phyloP scores from a whole-genome alignment of 1,140 invertebrate species.

The Musca domestica region DNA sequence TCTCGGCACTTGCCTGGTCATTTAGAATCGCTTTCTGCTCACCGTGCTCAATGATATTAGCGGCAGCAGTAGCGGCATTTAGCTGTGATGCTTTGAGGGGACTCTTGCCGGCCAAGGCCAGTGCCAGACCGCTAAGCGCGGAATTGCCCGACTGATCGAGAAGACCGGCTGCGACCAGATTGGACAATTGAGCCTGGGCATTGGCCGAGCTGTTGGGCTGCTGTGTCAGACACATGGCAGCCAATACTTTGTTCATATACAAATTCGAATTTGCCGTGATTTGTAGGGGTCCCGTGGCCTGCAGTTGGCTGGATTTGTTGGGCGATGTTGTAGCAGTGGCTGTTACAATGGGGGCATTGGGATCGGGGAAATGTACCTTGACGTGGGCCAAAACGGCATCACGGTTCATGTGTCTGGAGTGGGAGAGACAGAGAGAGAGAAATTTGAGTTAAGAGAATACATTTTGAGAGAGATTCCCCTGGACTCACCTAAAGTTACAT shows the following conservation, averaged over 20 bases:
- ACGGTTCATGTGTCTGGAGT: constrained; percentile 62
- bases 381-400: constrained; percentile 67
- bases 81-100: constrained; percentile 38
- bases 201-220: constrained; percentile 23
- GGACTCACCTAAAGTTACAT: constrained; percentile 73
- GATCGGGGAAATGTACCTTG: constrained; percentile 61
- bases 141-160: constrained; percentile 44
- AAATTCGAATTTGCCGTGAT: constrained; percentile 44
- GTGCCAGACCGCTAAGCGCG: constrained; percentile 42
- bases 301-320: constrained; percentile 16
- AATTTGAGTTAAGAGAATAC: background rate
- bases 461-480: too few species aligned
- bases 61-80: constrained; percentile 36
- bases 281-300: constrained; percentile 42
- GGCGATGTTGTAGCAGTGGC: constrained; percentile 20
- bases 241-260: constrained; percentile 52
- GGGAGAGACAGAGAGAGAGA: constrained; percentile 1
- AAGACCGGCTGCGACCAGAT: constrained; percentile 38
- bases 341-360: constrained; percentile 39
- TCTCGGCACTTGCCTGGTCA: constrained; percentile 47
- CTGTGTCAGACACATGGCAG: constrained; percentile 49
- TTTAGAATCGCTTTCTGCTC: constrained; percentile 54
- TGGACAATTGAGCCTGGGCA: constrained; percentile 33
- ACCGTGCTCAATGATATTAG: constrained; percentile 53
- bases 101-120: constrained; percentile 44